Base-by-base conservation (phyloP, 2,888 invertebrate species). In the Drosophila rellima region DNA sequence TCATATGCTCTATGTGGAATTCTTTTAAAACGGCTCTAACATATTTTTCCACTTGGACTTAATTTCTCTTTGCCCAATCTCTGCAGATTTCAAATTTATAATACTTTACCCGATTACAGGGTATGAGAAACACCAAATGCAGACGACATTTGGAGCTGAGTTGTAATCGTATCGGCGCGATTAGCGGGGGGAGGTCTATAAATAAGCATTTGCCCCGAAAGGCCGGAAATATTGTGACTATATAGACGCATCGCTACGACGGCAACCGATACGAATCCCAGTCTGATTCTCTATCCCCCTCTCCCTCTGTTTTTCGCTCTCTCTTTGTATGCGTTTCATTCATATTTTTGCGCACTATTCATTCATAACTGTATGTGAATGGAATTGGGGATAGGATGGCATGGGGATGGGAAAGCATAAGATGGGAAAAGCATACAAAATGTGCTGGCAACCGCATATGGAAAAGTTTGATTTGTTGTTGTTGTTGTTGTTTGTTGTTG, bases 171-270 rank as follows among this genome's bases (percentile, higher is more conserved):
- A 33, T 45, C 20, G 11, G 18, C 15, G 42, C 6, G 31, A 20
- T 2, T 11, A 10, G 10, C 10, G 47, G 45, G 40, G 45, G 45
- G 7, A 33, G 40, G 47, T 64, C 79, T 78, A 79, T 67, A 78
- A 78, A 78, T 78, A 77, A 74, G 60, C 60, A 17, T 45, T 56
- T 45, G 48, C 51, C 42, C n/a, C 67, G 69, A 56, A 68, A 67
- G 88, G 70, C 85, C 88, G 85, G 85, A 85, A 88, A 83, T 88
- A 83, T 80, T 84, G 87, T 82, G 87, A 72, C 78, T 76, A 87
- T 78, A 83, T 83, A 66, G 67, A 70, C 67, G 69, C 61, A 56
- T 17, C 17, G 20, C 40, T 13, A 52, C 51, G 26, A 18, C 45
- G 42, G 37, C 45, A 48, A 52, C 23, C 59, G 62, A 70, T 66